Evolutionary conservation across 1,140 invertebrate species (phyloP).

Genomic region (Aphidius gifuensis): DNA sequence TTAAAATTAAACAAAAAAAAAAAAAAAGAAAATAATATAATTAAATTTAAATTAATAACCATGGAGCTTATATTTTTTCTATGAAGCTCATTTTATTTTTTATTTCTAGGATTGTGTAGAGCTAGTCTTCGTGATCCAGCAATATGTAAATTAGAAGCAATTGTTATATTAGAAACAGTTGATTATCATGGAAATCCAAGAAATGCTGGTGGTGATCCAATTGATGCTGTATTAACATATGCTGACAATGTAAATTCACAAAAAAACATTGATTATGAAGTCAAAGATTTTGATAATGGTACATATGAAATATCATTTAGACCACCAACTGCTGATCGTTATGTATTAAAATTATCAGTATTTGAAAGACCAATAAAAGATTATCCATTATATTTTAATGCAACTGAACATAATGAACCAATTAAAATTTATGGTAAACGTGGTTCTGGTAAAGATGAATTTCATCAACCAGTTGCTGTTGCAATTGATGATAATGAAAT

Average conservation of each 20-base stretch:
- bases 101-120: slow-evolving; percentile 59
- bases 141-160: slow-evolving; percentile 69
- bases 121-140: slow-evolving; percentile 61
- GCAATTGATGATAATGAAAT: slow-evolving; percentile 65
- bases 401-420: slow-evolving; percentile 76
- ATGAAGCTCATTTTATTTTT: slow-evolving; percentile 44
- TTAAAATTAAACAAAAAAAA: slow-evolving; percentile 9
- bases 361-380: slow-evolving; percentile 84
- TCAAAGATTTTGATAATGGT: slow-evolving; percentile 78
- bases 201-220: slow-evolving; percentile 81
- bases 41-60: slow-evolving; percentile 4
- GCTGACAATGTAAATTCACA: slow-evolving; percentile 41
- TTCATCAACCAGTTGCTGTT: slow-evolving; percentile 81
- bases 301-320: slow-evolving; percentile 67
- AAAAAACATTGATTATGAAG: slow-evolving; percentile 52
- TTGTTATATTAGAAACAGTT: slow-evolving; percentile 69
- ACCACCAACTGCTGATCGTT: slow-evolving; percentile 58
- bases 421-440: slow-evolving; percentile 66
- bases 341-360: slow-evolving; percentile 73
- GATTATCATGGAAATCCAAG: slow-evolving; percentile 86
- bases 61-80: slow-evolving; percentile 3
- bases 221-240: slow-evolving; percentile 60
- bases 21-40: slow-evolving; percentile 10
- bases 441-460: slow-evolving; percentile 75
- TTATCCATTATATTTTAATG: slow-evolving; percentile 71